Evolutionary conservation across 2,113 vertebrate species (phyloP).

Genomic region (Plecotus auritus): DNA sequence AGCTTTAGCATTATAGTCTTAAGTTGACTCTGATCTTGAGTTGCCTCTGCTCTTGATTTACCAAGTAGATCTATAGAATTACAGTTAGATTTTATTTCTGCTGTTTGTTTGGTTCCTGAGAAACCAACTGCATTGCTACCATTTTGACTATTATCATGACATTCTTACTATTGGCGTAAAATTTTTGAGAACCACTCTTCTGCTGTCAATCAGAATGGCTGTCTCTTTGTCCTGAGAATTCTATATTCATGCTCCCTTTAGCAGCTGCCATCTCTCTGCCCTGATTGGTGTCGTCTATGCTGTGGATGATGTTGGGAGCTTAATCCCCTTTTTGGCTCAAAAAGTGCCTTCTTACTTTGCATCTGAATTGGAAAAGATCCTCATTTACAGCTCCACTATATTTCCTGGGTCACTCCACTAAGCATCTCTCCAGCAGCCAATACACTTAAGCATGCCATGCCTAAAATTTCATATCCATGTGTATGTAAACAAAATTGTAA

Average conservation of each 20-base stretch:
- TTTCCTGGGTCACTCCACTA: not conserved
- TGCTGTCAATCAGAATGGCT: not conserved
- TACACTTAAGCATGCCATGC: not conserved
- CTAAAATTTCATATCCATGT: not conserved
- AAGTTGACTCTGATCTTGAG: not conserved
- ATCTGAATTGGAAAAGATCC: not conserved
- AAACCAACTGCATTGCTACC: not conserved
- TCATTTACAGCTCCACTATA: not conserved
- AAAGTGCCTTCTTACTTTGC: constrained; percentile 14
- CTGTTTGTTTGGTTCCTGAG: not conserved
- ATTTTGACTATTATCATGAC: not conserved
- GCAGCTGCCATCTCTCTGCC: not conserved
- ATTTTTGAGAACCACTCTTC: not conserved
- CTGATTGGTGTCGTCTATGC: not conserved
- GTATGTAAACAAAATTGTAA: not conserved
- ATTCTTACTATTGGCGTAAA: not conserved
- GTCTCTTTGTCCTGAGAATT: not conserved
- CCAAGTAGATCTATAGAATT: not conserved
- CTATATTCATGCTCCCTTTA: not conserved
- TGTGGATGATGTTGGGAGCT: not conserved
- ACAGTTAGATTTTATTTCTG: not conserved
- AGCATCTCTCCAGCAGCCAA: not conserved
- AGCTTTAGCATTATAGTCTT: not conserved
- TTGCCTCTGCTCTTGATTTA: not conserved
- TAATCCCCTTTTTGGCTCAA: not conserved